Conservation (phyloP, 2,888 invertebrate species). For the Orthosia cruda region DNA sequence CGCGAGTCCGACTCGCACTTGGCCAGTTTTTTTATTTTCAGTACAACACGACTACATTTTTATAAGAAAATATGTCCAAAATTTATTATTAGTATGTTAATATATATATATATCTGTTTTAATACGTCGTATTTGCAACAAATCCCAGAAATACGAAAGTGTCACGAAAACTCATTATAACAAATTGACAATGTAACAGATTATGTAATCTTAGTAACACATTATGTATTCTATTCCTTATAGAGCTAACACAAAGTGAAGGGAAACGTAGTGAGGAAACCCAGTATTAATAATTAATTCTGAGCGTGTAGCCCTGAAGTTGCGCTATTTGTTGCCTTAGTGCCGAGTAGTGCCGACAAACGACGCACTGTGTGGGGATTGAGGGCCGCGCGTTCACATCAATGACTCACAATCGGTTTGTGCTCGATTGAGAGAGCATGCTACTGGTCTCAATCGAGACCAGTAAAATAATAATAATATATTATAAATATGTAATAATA, state of each 20-base stretch:
- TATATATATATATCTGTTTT: too few relatives aligned
- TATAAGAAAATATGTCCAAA: too few relatives aligned
- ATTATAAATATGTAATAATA: too few relatives aligned
- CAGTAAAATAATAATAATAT: too few relatives aligned
- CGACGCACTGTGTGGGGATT: conserved; percentile 53
- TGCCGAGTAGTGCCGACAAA: conserved; percentile 43
- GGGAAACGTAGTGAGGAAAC: conserved; percentile 61
- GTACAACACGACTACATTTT: background rate
- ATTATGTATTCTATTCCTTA: conserved; percentile 59
- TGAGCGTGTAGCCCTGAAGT: conserved; percentile 55
- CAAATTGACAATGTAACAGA: conserved; percentile 29
- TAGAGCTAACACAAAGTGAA: conserved; percentile 59
- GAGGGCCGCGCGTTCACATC: conserved; percentile 48
- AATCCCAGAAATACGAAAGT: too few relatives aligned
- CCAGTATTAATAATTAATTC: conserved; percentile 66
- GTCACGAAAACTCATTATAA: conserved; percentile 12
- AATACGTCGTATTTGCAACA: background rate
- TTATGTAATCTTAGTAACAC: conserved; percentile 43
- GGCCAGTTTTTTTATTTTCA: too few relatives aligned
- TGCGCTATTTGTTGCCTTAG: conserved; percentile 60
- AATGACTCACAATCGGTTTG: conserved; percentile 49
- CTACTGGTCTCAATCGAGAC: conserved; percentile 9
- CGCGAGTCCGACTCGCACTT: too few relatives aligned
- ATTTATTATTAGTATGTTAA: too few relatives aligned
- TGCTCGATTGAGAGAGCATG: conserved; percentile 19